Evolutionary conservation across 2,113 vertebrate species (phyloP).

Genomic region (Misgurnus mizolepis): DNA sequence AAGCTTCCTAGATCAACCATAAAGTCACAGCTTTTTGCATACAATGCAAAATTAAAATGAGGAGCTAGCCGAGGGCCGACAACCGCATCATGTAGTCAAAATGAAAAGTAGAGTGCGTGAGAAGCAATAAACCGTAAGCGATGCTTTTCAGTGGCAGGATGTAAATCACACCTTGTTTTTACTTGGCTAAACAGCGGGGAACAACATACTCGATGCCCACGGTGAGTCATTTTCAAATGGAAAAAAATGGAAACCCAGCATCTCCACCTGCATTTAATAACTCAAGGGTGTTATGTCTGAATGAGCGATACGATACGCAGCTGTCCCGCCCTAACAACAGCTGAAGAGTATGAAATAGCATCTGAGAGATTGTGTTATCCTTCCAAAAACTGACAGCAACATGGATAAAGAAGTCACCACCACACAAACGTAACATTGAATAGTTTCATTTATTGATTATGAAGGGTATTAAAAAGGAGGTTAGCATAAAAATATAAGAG

Average conservation of each 20-base stretch:
- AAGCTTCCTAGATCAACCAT: neutral
- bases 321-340: constrained; percentile 23
- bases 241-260: neutral
- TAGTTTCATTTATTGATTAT: constrained; percentile 71
- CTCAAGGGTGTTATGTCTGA: neutral
- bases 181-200: neutral
- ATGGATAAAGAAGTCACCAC: constrained; percentile 64
- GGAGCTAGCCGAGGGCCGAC: constrained; percentile 3
- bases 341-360: constrained; percentile 30
- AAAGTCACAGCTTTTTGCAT: constrained; percentile 19
- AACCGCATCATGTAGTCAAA: constrained; percentile 25
- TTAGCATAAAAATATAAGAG: constrained; percentile 62
- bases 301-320: constrained; percentile 21
- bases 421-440: constrained; percentile 62
- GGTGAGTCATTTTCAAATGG: neutral
- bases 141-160: neutral
- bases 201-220: neutral
- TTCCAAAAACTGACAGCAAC: constrained; percentile 43
- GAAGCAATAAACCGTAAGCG: neutral
- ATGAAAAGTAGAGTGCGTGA: constrained; percentile 14
- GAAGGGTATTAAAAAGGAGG: constrained; percentile 54
- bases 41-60: constrained; percentile 6
- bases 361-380: neutral
- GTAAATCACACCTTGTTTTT: constrained; percentile 12
- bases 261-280: constrained; percentile 20